Base-by-base conservation (phyloP, 2,113 vertebrate genomes). In the Redunca redunca region DNA sequence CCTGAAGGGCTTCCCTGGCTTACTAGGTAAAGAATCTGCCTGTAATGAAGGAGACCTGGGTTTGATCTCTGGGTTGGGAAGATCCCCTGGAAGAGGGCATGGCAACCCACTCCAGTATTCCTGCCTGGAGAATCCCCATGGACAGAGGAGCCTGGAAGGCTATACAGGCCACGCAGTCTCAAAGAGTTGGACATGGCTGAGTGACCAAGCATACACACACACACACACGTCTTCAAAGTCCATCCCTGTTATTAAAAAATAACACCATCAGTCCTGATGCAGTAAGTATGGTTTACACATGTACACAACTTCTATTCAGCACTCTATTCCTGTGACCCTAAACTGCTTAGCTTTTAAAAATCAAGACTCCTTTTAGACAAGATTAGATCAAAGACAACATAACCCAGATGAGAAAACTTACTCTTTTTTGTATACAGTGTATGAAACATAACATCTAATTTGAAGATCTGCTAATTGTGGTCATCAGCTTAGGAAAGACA, bases 301-400 rank as follows among this genome's bases (percentile, higher is more conserved):
- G 40, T 77, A 62, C 1, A 82, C 62, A 77, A 78, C 23, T 77
- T 71, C 28, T 46, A 23, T 82, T 55, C 64, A 60, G 43, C 8
- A 91, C 46, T 4, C 7, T 53, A 78, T 43, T n/a, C 4, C 46
- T 21, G 2, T 43, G 36, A 77, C 26, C 36, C 71, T 43, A 25
- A 43, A 77, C 71, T 43, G 36, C 40, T 43, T 43, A 77, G 36
- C 25, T 83, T 92, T 88, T 43, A 74, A 96, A 88, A 92, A 80
- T 52, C 28, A 93, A 77, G 52, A 93, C 52, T 92, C 77, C 10
- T 77, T 88, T 89, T 92, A 95, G 40, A 33, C n/a, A 84, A 64
- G 89, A 92, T 55, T 89, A 89, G 46, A 60, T 88, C 30, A 62
- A 53, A 92, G 53, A 96, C 25, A 91, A 84, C 15, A 67, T 40